Evolutionary conservation across 2,113 vertebrate genomes (phyloP).

Genomic region (Aspiorhynchus laticeps): DNA sequence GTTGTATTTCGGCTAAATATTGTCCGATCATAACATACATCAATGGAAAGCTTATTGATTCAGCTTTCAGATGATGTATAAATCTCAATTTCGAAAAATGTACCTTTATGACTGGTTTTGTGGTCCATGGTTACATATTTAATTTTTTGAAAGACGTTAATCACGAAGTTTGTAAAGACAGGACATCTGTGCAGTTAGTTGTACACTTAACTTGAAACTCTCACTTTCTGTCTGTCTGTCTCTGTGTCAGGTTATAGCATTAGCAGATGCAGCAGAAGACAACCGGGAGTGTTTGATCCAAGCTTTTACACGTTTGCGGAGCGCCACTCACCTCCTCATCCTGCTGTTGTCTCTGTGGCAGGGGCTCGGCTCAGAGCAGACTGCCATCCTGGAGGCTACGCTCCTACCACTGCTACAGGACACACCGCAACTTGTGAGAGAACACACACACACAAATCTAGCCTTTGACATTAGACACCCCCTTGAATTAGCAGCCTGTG

Average conservation of each 20-base stretch:
- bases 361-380: constrained; percentile 84
- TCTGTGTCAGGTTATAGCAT: constrained; percentile 82
- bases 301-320: constrained; percentile 82
- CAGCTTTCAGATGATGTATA: too few relatives aligned
- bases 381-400: constrained; percentile 85
- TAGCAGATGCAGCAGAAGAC: constrained; percentile 90
- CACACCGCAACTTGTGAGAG: constrained; percentile 86
- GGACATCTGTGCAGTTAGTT: neutral
- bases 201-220: neutral
- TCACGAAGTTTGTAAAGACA: neutral
- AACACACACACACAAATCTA: constrained; percentile 19
- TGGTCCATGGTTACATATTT: too few relatives aligned
- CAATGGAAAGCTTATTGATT: too few relatives aligned
- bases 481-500: neutral
- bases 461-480: neutral
- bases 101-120: too few relatives aligned
- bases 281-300: constrained; percentile 81
- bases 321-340: constrained; percentile 87
- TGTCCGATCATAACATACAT: too few relatives aligned
- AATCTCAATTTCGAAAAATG: too few relatives aligned
- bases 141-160: neutral
- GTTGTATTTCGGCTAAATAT: too few relatives aligned
- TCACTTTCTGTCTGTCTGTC: constrained; percentile 18
- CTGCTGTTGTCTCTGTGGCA: constrained; percentile 89
- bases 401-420: constrained; percentile 88